A percentile compares a stretch with the other conserved stretches of the same genome.
phyloP scores from a whole-genome alignment of 1,140 invertebrate species.

The Zaprionus taronus region DNA sequence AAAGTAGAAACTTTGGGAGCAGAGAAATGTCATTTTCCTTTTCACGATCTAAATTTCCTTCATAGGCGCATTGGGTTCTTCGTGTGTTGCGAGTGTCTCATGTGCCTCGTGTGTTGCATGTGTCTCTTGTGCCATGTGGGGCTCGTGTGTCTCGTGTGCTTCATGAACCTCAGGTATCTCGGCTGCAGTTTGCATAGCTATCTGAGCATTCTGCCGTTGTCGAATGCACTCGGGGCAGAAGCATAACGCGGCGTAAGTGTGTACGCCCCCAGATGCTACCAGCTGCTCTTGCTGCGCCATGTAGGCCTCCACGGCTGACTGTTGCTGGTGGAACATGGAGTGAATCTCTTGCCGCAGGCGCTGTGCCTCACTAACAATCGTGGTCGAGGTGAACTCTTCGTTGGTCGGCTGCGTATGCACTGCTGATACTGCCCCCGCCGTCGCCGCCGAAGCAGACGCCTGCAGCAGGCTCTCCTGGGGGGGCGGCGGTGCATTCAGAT shows the following conservation, averaged over 20 bases:
- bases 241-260: background rate
- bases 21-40: too few species aligned
- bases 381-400: background rate
- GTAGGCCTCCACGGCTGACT: background rate
- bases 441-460: background rate
- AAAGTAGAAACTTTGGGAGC: too few species aligned
- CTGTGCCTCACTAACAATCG: background rate
- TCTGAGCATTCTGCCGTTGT: background rate
- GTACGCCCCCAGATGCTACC: background rate
- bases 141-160: background rate
- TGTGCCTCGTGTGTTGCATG: background rate
- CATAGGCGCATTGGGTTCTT: background rate
- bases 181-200: background rate
- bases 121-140: background rate
- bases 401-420: background rate
- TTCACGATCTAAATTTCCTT: too few species aligned
- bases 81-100: background rate
- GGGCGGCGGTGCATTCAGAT: background rate
- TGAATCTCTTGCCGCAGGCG: constrained; percentile 10
- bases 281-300: background rate
- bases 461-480: background rate
- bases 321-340: constrained; percentile 17
- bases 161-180: background rate
- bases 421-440: background rate
- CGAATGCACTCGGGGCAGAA: background rate